Evolutionary conservation across 2,113 vertebrate species (phyloP), one percentile per base, ranked within the genome.

Genomic region (Callionymus lyra): DNA sequence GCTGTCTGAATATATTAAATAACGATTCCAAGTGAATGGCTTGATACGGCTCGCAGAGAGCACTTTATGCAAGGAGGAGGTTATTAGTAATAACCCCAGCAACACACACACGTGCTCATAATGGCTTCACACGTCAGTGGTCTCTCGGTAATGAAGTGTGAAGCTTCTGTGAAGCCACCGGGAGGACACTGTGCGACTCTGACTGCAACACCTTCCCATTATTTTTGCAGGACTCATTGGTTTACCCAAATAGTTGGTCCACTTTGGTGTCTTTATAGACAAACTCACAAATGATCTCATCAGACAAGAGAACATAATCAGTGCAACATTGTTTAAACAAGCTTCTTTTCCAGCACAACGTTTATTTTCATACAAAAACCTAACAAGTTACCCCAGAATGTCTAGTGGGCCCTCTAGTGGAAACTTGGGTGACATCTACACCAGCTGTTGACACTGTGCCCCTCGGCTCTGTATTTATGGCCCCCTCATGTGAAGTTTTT

Each of bases 131-230:
- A 75, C 55, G 16, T 75, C 15, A 27, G 47, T 70, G 65, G 66
- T 63, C 60, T 61, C 47, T 53, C 72, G 50, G 59, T 79, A 78
- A 81, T 81, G 68, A 80, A 78, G 74, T 78, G 70, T 68, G 73
- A 83, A 72, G 68, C 58, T 53, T 53, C 59, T 68, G 53, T 56
- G 53, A 65, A 40, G 43, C 68, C 59, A 59, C 53, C 15, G 63
- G 73, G 65, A 70, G 41, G 47, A 59, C 55, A 43, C 44, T 15
- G 9, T 16, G 61, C 56, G 43, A 51, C 68, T 66, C 63, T 59
- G 43, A 51, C 63, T 59, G 41, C 46, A 56, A 51, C 64, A 47
- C 62, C 64, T 66, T 60, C 42, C 15, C 10, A 44, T 52, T 37
- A 39, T 60, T 27, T 27, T 5, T 50, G 16, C 47, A 39, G 50